Base-by-base conservation (phyloP, 1,140 invertebrate genomes). In the Catajapyx aquilonaris region DNA sequence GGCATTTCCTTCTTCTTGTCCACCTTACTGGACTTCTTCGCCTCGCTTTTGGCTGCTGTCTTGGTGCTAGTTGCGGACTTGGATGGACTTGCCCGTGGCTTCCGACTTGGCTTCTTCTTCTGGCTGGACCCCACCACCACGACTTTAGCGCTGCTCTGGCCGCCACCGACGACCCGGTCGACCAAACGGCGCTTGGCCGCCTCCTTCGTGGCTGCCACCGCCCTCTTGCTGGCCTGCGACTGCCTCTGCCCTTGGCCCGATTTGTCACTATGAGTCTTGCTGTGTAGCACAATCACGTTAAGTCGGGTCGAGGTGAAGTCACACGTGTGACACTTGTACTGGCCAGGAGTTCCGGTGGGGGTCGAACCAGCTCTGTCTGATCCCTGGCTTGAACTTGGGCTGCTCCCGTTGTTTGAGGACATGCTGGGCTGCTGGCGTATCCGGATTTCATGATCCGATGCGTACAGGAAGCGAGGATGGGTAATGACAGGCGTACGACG, bases 241-340 rank as follows among this genome's bases (percentile, higher is more conserved):
- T n/a, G n/a, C n/a, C n/a, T n/a, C n/a, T n/a, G n/a, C n/a, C n/a
- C n/a, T n/a, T n/a, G n/a, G n/a, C n/a, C n/a, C n/a, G n/a, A n/a
- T n/a, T n/a, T n/a, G n/a, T n/a, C n/a, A n/a, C n/a, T 69, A 61
- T 60, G 71, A 57, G 62, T 71, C 63, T 61, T 64, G 30, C 69
- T 69, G 48, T 80, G 76, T 44, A 66, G 58, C 37, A 76, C 67
- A 41, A 78, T 63, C 20, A 74, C 70, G 49, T 76, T 76, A 9
- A 78, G 51, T 13, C 75, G 59, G 7, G 62, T 61, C 17, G 71
- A 66, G 21, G 61, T 61, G 46, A 74, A 79, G 37, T 55, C 52
- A 50, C 76, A 79, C 13, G 65, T 46, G 39, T 65, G 59, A 54
- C 76, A 80, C 4, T 64, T 64, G 50, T 70, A 76, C 13, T 59